Percentiles rank a stretch among this genome's conserved stretches.
These are phyloP conservation scores for Liolophura sinensis DNA, from an alignment of 1,140 invertebrate species.

Conservation along the genomic window DNA sequence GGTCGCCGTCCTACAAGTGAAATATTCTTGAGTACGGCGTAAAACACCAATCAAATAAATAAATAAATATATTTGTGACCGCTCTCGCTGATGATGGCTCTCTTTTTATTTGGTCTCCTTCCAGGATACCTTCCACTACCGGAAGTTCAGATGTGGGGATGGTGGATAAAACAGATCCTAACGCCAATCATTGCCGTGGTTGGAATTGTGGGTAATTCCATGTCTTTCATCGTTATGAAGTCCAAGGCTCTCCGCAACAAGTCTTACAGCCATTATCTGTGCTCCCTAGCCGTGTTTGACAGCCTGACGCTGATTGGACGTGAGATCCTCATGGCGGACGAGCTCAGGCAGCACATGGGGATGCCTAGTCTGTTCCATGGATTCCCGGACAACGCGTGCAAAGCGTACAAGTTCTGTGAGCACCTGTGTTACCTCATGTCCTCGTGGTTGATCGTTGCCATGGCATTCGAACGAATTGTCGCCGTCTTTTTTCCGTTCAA, in stretches of 20 bases:
- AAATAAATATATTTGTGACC: too few species aligned
- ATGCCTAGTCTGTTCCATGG: slow-evolving; percentile 16
- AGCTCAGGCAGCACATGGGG: slow-evolving; percentile 13
- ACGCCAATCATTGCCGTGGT: slow-evolving; percentile 32
- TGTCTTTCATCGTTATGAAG: slow-evolving; percentile 44
- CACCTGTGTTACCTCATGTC: slow-evolving; percentile 40
- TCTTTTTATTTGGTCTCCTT: too few species aligned
- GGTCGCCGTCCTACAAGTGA: too few species aligned
- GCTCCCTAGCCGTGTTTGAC: slow-evolving; percentile 34
- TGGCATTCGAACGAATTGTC: slow-evolving; percentile 43
- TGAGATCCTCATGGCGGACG: slow-evolving; percentile 18
- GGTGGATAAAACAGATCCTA: slow-evolving; percentile 26
- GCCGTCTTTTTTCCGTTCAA: slow-evolving; percentile 43
- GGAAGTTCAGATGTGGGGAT: slow-evolving; percentile 27
- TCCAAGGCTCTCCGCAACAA: slow-evolving; percentile 31
- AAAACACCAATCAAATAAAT: too few species aligned
- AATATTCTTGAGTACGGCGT: too few species aligned
- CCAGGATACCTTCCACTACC: too few species aligned
- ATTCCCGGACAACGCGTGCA: slow-evolving; percentile 29
- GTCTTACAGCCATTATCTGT: slow-evolving; percentile 44
- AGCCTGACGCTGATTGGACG: background rate
- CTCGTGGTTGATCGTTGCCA: slow-evolving; percentile 43
- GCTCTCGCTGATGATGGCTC: too few species aligned
- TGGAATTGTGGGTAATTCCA: slow-evolving; percentile 40
- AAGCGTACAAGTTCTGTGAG: slow-evolving; percentile 33